Base-by-base conservation (phyloP, 2,797 vertebrate species). In the Poecilia velifera region DNA sequence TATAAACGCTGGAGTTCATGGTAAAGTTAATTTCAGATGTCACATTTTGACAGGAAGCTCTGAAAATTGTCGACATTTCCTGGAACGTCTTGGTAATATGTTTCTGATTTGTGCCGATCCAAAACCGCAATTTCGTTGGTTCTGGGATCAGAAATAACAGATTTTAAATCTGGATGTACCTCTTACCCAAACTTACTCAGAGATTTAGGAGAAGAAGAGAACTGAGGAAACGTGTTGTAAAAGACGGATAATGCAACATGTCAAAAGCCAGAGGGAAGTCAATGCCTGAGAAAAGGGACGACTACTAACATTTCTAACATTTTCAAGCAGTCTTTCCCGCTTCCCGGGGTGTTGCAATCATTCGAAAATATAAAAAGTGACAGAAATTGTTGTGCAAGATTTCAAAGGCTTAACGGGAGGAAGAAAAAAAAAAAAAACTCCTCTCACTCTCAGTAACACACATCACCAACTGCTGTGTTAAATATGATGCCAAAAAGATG, bases 281-380 rank as follows among this genome's bases (percentile, higher is more conserved):
- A 66, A 46, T 51, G 31, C 39, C 41, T 36, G 34, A 49, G 59
- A 59, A 74, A 25, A 36, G 62, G 31, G 31, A 16, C 41, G 47
- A 41, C 31, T 41, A 39, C 45, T 0, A 43, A 25, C 41, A 53
- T 72, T 45, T 71, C 51, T 20, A 43, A 25, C 41, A 45, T 72
- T 45, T 71, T 71, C 66, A 73, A 14, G 28, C 16, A 55, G 22
- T 39, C 25, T 20, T 36, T 22, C 62, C 43, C 31, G 16, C 22
- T 59, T n/a, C 47, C 31, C 28, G 43, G 14, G 25, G 41, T n/a
- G 28, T 28, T 62, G 34, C 45, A 74, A 39, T 73, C 10, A 66
- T 66, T 53, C 14, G 46, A 25, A 74, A 73, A 79, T 10, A 66
- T 73, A 31, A 72, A 74, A 53, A 64, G 34, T 79, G 77, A 73